Evolutionary conservation across 2,113 vertebrate species (phyloP), one percentile per base, ranked within the genome.

Genomic region (Macquaria ambigua): DNA sequence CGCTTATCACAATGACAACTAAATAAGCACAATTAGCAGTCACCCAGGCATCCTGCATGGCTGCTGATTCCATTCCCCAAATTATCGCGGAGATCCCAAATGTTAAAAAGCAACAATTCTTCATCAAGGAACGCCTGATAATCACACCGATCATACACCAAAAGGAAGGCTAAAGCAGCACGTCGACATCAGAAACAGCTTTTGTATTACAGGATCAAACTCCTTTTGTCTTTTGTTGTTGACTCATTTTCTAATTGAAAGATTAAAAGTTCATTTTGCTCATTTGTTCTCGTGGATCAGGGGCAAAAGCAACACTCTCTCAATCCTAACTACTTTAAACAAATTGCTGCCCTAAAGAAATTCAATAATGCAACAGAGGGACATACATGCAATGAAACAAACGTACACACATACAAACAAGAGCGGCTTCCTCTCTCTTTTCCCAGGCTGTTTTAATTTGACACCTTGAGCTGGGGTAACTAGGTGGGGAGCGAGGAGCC

Each of bases 401-500:
- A 77, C 76, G 56, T 73, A 86, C 86, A 75, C 88, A 83, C 74
- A 72, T 77, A 90, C 74, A 79, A 75, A 75, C 84, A 83, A 58
- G 74, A 66, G 67, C 71, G 5, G 16, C 1, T 71, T 70, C 63
- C 66, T 59, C 84, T 56, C 78, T 87, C 90, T 89, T 88, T 96
- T 96, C 92, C 88, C 94, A 37, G 94, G 95, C 95, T 90, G 94
- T 96, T 98, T 97, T 99, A 98, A 98, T 99, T 97, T 99, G 97
- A 99, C 98, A 98, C 97, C 97, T 97, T 96, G 97, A 97, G 97
- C 97, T 96, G 96, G 96, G 96, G 97, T 98, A 98, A 98, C 94
- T 85, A 94, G 89, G 89, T 92, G 93, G 90, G 94, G 96, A 96
- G 96, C 70, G 93, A 92, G 94, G 89, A 97, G 96, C 96, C 97